Conservation (phyloP, 2,113 vertebrate genomes). For the Archilochus colubris region DNA sequence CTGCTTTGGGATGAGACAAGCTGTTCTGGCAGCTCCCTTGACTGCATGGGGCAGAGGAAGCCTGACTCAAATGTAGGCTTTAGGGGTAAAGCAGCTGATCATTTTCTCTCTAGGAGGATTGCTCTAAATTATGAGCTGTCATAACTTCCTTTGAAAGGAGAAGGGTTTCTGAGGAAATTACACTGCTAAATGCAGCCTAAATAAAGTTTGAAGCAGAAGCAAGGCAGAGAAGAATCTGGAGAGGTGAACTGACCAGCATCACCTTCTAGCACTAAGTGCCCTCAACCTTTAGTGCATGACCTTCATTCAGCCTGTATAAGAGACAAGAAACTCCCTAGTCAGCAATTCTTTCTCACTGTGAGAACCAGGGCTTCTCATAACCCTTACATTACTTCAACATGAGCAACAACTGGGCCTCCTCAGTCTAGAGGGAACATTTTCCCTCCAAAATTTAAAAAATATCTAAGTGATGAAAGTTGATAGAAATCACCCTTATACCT, state of each 20-base stretch:
- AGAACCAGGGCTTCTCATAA: not conserved
- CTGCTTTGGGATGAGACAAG: not conserved
- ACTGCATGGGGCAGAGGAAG: not conserved
- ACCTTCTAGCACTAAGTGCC: not conserved
- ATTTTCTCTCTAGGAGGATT: not conserved
- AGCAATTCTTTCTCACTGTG: too few relatives aligned
- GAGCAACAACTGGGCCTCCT: not conserved
- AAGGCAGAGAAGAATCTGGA: not conserved
- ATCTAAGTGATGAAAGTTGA: not conserved
- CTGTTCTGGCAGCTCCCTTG: not conserved
- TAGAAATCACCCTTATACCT: not conserved
- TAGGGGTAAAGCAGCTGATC: fast-evolving
- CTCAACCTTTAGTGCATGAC: not conserved
- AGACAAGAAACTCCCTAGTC: not conserved
- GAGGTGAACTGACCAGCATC: not conserved
- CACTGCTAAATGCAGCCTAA: not conserved
- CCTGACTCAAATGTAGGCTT: not conserved
- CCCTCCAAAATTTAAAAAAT: not conserved
- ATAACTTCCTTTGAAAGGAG: not conserved
- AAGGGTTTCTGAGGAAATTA: not conserved
- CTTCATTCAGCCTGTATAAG: not conserved
- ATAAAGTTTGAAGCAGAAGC: not conserved
- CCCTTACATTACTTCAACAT: not conserved
- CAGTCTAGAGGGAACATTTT: not conserved
- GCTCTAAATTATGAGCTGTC: not conserved